phyloP scores from a whole-genome alignment of 92 coral and sea anemone genomes.

The Ricordea florida region DNA sequence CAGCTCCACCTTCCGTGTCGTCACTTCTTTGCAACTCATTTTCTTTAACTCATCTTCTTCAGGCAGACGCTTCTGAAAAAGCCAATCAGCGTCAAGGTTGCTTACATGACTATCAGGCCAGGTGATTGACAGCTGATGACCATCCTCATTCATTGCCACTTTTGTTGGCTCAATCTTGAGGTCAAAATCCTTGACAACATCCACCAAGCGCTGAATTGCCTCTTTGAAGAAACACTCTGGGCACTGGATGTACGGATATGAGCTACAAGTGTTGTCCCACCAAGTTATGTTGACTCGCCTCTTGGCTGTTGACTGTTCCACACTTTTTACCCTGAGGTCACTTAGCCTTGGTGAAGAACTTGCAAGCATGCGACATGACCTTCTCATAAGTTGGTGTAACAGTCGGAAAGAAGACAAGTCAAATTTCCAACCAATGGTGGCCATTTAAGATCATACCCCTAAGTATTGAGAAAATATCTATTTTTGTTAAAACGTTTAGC shows the following conservation, averaged over 20 bases:
- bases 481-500: too few relatives aligned
- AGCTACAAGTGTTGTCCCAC: slow-evolving; percentile 56
- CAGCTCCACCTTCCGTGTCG: slow-evolving; percentile 46
- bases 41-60: slow-evolving; percentile 5
- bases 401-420: neutral
- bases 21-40: slow-evolving; percentile 11
- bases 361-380: neutral
- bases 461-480: too few relatives aligned
- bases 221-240: slow-evolving; percentile 67
- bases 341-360: neutral
- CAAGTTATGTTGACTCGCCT: slow-evolving; percentile 57
- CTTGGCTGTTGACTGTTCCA: slow-evolving; percentile 1
- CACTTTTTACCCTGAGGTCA: neutral
- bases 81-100: slow-evolving; percentile 64
- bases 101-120: slow-evolving; percentile 86
- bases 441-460: too few relatives aligned
- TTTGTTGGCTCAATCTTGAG: slow-evolving; percentile 10
- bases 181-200: slow-evolving; percentile 55
- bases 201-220: slow-evolving; percentile 64
- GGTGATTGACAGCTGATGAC: slow-evolving; percentile 40
- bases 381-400: neutral
- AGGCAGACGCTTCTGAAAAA: slow-evolving; percentile 46
- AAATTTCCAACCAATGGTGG: too few relatives aligned
- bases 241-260: slow-evolving; percentile 75
- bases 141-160: slow-evolving; percentile 51